Evolutionary conservation across 2,113 vertebrate species (phyloP).

Genomic region (Cygnus atratus): DNA sequence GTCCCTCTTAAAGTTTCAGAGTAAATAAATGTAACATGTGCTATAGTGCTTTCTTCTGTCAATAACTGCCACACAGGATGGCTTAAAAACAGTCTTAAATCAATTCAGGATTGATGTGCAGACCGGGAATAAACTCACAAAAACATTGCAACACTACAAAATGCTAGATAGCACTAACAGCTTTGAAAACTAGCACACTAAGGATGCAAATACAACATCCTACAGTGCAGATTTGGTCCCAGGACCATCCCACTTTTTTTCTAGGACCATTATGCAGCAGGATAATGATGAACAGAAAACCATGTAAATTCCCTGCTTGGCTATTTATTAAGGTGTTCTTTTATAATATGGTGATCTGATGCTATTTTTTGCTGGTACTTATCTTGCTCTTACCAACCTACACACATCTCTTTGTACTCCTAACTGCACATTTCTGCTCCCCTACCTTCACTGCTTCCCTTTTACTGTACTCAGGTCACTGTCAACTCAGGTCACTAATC

Average conservation of each 20-base stretch:
- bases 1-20: neutral
- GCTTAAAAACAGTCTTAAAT: neutral
- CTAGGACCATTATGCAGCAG: neutral
- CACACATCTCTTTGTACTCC: neutral
- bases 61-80: neutral
- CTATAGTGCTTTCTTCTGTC: neutral
- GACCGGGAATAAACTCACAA: neutral
- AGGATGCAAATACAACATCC: neutral
- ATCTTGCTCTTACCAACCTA: neutral
- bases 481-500: neutral
- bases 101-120: neutral
- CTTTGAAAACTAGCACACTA: neutral
- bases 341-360: neutral
- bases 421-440: neutral
- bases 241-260: neutral
- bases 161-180: neutral
- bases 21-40: neutral
- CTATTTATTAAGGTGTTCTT: neutral
- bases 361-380: neutral
- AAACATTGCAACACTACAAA: neutral
- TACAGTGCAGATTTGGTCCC: neutral
- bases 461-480: neutral
- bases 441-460: neutral
- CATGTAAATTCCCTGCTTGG: neutral
- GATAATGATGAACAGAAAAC: neutral